phyloP scores from a whole-genome alignment of 1,140 invertebrate genomes.

The Cydia amplana region DNA sequence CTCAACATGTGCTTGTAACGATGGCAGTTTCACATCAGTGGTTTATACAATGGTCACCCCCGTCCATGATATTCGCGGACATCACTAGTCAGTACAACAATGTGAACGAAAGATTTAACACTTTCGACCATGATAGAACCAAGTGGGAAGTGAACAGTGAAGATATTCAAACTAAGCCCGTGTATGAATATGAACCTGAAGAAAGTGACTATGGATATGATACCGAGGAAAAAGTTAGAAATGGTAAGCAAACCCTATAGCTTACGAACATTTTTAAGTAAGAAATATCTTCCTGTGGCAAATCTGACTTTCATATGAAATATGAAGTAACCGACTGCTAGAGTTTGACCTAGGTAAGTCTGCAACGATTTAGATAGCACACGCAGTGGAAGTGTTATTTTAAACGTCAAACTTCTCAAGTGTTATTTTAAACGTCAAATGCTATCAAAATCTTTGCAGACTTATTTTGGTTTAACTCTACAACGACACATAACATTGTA shows the following conservation, averaged over 20 bases:
- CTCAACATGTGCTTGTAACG: slow-evolving; percentile 36
- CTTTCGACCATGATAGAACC: slow-evolving; percentile 41
- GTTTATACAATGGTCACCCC: slow-evolving; percentile 73
- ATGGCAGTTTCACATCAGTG: slow-evolving; percentile 72
- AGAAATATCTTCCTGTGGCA: no score
- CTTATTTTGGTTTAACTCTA: no score
- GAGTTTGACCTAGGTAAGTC: no score
- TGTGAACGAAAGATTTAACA: slow-evolving; percentile 53
- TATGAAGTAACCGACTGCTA: no score
- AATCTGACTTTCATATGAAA: no score
- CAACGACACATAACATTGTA: no score
- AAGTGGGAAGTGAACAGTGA: slow-evolving; percentile 38
- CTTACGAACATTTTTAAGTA: no score
- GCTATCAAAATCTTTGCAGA: no score
- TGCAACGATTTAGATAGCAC: no score
- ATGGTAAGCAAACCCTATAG: slow-evolving; percentile 21
- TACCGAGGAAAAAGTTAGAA: background rate
- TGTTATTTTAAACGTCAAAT: no score
- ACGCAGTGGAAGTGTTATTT: no score
- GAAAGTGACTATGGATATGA: slow-evolving; percentile 13
- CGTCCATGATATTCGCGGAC: slow-evolving; percentile 59
- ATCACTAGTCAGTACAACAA: slow-evolving; percentile 57
- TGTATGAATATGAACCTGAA: background rate
- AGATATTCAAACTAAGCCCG: background rate
- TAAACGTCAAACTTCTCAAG: no score